Evolutionary conservation across 2,888 invertebrate species (phyloP), one percentile per base, ranked within the genome.

Genomic region (Brassicogethes aeneus): DNA sequence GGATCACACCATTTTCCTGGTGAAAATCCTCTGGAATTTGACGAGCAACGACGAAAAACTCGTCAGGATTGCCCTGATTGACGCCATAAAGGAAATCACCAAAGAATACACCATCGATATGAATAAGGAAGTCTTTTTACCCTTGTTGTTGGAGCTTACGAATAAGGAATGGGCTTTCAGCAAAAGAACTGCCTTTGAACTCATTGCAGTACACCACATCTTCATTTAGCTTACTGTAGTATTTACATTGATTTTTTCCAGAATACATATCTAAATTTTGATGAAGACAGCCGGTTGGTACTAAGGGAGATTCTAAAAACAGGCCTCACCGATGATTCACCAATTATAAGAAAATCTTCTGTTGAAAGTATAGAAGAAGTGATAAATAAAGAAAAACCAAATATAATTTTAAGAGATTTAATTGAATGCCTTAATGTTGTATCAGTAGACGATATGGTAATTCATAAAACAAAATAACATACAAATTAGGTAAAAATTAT

Each of bases 31-130:
- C 40, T 57, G 3, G 53, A 55, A 43, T 45, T 65, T n/a, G 57
- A 61, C 1, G 60, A 62, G 35, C 58, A 63, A 44, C 5, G 66
- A 66, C 38, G 67, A 67, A 42, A 54, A 52, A 3, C 31, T 62
- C 3, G 60, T 64, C 3, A 50, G 62, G 30, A 56, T 57, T 34
- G 57, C 54, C 37, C 56, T 64, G 0, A 52, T 64, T 3, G 55
- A 59, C 39, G 52, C 59, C 0, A 42, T 64, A 37, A 54, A 54
- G 31, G 49, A 46, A 2, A 52, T 65, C 15, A 54, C 55, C 3
- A 32, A 49, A 2, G 16, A 48, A 16, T 40, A 65, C 12, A 50
- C 50, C 23, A 48, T 47, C 5, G 53, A 54, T 33, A 51, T 56
- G 39, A 47, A 59, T 3, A 58, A 61, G 44, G 43, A 50, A 3